Conservation (phyloP, 2,797 vertebrate genomes). For the Syngnathus acus region DNA sequence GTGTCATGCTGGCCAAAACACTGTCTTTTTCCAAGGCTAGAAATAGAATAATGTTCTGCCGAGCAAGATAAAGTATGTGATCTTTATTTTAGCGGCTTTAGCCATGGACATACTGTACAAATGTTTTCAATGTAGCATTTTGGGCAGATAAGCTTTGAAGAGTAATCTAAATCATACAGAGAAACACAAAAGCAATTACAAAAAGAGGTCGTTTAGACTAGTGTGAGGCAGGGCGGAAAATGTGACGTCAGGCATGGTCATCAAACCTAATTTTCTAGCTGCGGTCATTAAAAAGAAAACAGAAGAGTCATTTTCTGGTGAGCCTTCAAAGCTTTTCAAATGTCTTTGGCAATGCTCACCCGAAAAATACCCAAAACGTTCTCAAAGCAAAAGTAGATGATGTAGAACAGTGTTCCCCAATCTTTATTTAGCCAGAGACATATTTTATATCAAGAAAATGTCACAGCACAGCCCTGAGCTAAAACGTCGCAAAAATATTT, state of each 20-base stretch:
- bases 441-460: neutral
- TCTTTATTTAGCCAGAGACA: neutral
- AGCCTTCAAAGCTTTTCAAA: no score
- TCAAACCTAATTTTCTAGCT: neutral
- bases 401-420: neutral
- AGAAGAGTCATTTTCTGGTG: no score
- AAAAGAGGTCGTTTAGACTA: neutral
- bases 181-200: neutral
- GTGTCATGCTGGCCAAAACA: conserved; percentile 68
- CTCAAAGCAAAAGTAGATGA: neutral
- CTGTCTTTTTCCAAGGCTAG: conserved; percentile 11
- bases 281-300: no score
- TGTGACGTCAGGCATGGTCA: neutral
- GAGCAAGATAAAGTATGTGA: conserved; percentile 10
- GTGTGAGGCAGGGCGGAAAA: neutral
- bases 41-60: conserved; percentile 47
- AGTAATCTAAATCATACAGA: no score
- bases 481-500: neutral
- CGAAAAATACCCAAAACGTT: neutral
- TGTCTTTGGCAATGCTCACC: neutral
- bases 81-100: no score
- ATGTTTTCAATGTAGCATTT: neutral
- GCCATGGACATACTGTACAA: no score
- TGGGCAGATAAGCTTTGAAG: neutral
- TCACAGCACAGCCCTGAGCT: neutral